These are phyloP conservation scores for Aphyosemion australe DNA, from an alignment of 2,113 vertebrate genomes.

Conservation along the genomic window DNA sequence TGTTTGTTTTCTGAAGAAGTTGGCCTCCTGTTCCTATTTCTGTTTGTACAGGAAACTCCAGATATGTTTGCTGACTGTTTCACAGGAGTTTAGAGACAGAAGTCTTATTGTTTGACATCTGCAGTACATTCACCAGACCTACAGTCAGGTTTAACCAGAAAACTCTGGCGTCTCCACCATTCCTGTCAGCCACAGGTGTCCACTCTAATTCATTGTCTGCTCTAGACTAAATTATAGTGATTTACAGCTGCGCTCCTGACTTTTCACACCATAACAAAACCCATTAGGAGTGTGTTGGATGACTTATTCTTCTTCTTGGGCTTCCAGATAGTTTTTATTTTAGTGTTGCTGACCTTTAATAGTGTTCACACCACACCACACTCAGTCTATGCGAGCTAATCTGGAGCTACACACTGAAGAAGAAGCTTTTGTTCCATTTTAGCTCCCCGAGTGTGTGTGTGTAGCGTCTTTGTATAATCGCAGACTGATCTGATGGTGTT, in stretches of 20 bases:
- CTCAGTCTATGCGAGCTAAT: background rate
- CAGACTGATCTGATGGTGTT: background rate
- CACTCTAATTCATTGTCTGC: conserved; percentile 24
- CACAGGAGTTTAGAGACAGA: background rate
- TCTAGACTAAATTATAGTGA: conserved; percentile 38
- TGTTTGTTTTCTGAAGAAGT: too few relatives aligned
- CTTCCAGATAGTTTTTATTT: background rate
- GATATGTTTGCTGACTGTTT: background rate
- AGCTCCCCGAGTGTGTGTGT: background rate
- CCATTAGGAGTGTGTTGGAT: conserved; percentile 14
- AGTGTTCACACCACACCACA: background rate
- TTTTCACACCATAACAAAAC: conserved; percentile 16
- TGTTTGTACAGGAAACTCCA: background rate
- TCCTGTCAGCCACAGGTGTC: conserved; percentile 56
- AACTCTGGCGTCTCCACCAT: conserved; percentile 32
- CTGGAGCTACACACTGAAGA: background rate
- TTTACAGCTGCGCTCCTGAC: conserved; percentile 4
- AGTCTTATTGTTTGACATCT: conserved; percentile 34
- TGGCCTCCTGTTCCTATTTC: background rate
- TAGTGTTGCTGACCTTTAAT: background rate
- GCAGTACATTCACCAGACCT: conserved; percentile 35
- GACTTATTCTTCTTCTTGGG: conserved; percentile 10
- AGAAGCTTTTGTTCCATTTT: background rate
- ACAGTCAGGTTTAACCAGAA: conserved; percentile 20
- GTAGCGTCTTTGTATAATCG: background rate